These are phyloP conservation scores for Sitophilus oryzae DNA, from an alignment of 1,140 invertebrate species.

Conservation along the genomic window DNA sequence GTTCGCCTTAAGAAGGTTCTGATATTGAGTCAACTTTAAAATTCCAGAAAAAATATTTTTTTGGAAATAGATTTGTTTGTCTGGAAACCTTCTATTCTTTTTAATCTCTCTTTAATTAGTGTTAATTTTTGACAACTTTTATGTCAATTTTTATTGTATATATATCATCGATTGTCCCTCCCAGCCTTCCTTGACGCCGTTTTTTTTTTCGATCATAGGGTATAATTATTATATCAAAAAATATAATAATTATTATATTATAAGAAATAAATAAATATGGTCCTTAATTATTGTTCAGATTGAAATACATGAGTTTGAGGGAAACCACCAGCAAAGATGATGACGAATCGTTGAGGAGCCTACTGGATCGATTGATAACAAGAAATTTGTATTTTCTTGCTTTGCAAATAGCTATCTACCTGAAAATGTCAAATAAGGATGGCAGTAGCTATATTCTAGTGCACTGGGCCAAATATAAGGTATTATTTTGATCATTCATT, in stretches of 20 bases:
- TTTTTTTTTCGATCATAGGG: too few relatives aligned
- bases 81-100: too few relatives aligned
- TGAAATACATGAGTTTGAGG: slow-evolving; percentile 60
- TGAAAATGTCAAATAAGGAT: slow-evolving; percentile 76
- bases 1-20: too few relatives aligned
- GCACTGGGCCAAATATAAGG: slow-evolving; percentile 98
- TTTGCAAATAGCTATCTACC: slow-evolving; percentile 82
- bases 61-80: too few relatives aligned
- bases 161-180: too few relatives aligned
- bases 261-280: slow-evolving; percentile 11
- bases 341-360: slow-evolving; percentile 48
- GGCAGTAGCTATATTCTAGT: slow-evolving; percentile 83
- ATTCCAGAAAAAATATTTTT: neutral
- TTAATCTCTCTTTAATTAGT: too few relatives aligned
- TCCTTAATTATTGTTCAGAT: slow-evolving; percentile 53
- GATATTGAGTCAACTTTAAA: too few relatives aligned
- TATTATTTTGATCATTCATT: too few relatives aligned
- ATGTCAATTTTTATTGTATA: too few relatives aligned
- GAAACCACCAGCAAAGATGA: slow-evolving; percentile 39
- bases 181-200: too few relatives aligned
- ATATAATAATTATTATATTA: neutral
- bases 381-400: slow-evolving; percentile 86
- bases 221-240: neutral
- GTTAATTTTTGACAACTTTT: too few relatives aligned
- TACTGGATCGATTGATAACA: slow-evolving; percentile 85